Percentiles rank a stretch among this genome's conserved stretches.
Conservation (phyloP, 2,888 invertebrate genomes). For the Tinea trinotella region DNA sequence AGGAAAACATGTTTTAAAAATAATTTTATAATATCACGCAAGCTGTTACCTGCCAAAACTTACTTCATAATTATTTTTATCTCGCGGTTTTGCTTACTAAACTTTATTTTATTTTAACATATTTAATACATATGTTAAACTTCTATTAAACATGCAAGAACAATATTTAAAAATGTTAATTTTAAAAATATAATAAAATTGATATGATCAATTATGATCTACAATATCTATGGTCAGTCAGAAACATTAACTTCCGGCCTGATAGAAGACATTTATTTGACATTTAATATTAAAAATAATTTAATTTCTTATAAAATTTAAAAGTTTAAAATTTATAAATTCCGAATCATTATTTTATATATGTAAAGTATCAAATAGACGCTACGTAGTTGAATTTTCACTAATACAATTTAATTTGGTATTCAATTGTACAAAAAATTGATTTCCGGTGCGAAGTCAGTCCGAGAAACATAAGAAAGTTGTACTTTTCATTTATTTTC, state of each 20-base stretch:
- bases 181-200: too few species aligned
- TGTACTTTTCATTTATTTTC: constrained; percentile 68
- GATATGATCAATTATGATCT: not conserved
- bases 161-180: too few species aligned
- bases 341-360: not conserved
- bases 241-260: not conserved
- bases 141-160: too few species aligned
- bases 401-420: constrained; percentile 30
- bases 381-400: not conserved
- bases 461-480: constrained; percentile 68
- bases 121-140: too few species aligned
- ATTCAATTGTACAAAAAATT: constrained; percentile 40
- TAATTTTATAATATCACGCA: too few species aligned
- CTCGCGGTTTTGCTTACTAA: too few species aligned
- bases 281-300: not conserved
- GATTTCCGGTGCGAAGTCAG: constrained; percentile 67
- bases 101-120: too few species aligned
- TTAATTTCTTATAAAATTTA: not conserved
- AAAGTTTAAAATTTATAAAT: not conserved
- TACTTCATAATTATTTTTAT: too few species aligned
- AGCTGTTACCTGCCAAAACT: too few species aligned
- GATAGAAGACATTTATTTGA: not conserved
- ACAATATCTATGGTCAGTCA: not conserved
- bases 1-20: too few species aligned
- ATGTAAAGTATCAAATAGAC: not conserved